These are phyloP conservation scores for Drosophila algonquin DNA, from an alignment of 2,888 invertebrate species.

Conservation along the genomic window DNA sequence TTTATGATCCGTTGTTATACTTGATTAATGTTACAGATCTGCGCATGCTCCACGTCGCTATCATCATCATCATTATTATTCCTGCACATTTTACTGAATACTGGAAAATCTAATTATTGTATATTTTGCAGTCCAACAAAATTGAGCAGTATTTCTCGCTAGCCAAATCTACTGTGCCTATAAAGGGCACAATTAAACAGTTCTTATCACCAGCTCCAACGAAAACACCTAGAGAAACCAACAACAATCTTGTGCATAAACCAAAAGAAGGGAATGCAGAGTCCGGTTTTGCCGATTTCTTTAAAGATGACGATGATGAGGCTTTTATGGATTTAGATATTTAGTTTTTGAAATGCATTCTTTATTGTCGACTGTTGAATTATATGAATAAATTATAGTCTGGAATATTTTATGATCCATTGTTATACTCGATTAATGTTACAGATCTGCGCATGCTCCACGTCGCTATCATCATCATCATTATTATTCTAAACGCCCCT, in stretches of 20 bases:
- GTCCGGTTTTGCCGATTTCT: conserved; percentile 73
- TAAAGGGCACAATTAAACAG: conserved; percentile 16
- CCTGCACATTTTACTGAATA: too few species aligned
- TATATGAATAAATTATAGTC: conserved; percentile 23
- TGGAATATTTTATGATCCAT: neutral
- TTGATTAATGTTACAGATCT: neutral
- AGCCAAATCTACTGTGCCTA: conserved; percentile 35
- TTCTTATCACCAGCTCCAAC: conserved; percentile 20
- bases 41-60: conserved; percentile 37
- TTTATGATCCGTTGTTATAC: neutral
- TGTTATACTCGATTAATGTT: neutral
- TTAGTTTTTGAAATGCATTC: conserved; percentile 20
- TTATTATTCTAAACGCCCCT: conserved; percentile 25
- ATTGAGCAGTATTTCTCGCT: conserved; percentile 77
- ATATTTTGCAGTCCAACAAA: conserved; percentile 61
- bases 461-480: neutral
- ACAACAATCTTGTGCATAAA: conserved; percentile 6
- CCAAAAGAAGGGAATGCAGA: conserved; percentile 6
- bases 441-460: conserved; percentile 36
- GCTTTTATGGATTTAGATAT: conserved; percentile 85
- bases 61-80: neutral
- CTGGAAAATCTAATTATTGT: too few species aligned
- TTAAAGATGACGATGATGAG: conserved; percentile 85
- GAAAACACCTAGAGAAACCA: conserved; percentile 29
- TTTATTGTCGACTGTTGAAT: neutral